Base-by-base conservation (phyloP, 1,140 invertebrate species). In the Ceratina calcarata region DNA sequence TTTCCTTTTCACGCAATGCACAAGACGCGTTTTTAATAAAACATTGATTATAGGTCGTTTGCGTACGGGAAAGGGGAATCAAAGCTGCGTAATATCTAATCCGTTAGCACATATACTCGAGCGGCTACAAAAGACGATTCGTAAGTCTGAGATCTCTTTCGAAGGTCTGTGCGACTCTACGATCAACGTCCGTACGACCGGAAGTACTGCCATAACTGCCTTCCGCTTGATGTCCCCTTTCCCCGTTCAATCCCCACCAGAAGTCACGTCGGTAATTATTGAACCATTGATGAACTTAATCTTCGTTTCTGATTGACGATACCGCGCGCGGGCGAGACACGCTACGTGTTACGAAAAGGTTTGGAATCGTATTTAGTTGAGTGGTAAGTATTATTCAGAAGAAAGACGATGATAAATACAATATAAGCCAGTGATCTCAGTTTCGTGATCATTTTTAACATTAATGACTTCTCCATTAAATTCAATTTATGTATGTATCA, bases 201-300 rank as follows among this genome's bases (percentile, higher is more conserved):
- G 89, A 90, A 90, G 83, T 86, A 85, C 80, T 79, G 81, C 81
- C 83, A 89, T 89, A 90, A 89, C 83, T 80, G 83, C 81, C 85
- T 90, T 89, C 89, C 89, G 89, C 86, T 86, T 74, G 82, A 65
- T 61, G 69, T 73, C 80, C 80, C 78, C 78, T 79, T 84, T 80
- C 81, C 81, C 82, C 67, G 65, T 4, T 27, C 53, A 49, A 76
- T 27, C 24, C 53, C 58, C 67, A 61, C 16, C 69, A 77, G 68
- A 85, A 82, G 76, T 85, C 80, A 82, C 60, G 70, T 58, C 57
- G 51, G 37, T 83, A 82, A 85, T 85, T 85, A 88, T 88, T 22
- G 69, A 76, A 62, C 55, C 61, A 76, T 86, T 78, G 74, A 88
- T 85, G 55, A 83, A 60, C 58, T 73, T 82, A 53, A 82, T 85